Evolutionary conservation across 1,140 invertebrate genomes (phyloP), one percentile per base, ranked within the genome.

Genomic region (Ceratosolen solmsi): DNA sequence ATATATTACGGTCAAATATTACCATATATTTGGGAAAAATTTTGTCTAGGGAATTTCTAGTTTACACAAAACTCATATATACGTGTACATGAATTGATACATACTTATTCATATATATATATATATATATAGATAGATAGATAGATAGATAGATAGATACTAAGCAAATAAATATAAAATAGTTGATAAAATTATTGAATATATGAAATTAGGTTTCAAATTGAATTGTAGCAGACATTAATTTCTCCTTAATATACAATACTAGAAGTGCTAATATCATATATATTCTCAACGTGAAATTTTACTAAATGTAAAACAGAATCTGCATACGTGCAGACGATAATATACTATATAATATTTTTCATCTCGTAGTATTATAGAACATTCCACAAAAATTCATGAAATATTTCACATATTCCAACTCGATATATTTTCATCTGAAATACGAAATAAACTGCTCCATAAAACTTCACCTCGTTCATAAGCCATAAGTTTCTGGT

Each of bases 401-500:
- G 20, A 51, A 33, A 56, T 41, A 25, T 73, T 51, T 73, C 49
- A 15, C n/a, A 73, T 54, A 73, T 73, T 22, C 30, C 46, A 56
- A 46, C 27, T 73, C 46, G 13, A 73, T 73, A 73, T 33, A 54
- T 73, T 73, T 56, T 30, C 27, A 73, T 36, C 5, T 8, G 49
- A 33, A 13, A 73, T 73, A 73, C 46, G 46, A 56, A 22, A 73
- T 36, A 56, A 73, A 73, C 15, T 49, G 4, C 41, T 30, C 13
- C 25, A 30, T 56, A 73, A 73, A 73, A 73, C 71, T 33, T 73
- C 41, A 17, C 41, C 38, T 49, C 41, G 49, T 72, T 72, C 41
- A 17, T 41, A 68, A 68, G 30, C 33, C 33, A 68, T 68, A 38
- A 68, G 17, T 68, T 68, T 68, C 17, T 38, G 9, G 33, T 38